Conservation (phyloP, 2,113 vertebrate genomes). For the Seriola aureovittata region DNA sequence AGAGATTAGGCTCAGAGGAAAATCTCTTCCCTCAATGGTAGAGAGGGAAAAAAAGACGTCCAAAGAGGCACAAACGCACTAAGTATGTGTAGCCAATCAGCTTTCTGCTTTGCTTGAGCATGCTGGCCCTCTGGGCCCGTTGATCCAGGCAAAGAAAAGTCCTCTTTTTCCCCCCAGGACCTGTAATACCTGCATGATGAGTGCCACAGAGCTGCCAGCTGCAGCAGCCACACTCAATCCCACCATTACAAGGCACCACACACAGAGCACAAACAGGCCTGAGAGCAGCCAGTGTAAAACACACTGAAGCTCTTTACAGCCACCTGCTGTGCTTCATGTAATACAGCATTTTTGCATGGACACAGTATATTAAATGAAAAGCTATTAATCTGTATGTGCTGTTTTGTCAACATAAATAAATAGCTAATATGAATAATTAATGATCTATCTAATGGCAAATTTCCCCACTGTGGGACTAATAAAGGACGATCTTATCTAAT, state of each 20-base stretch:
- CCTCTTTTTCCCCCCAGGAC: slow-evolving; percentile 48
- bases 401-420: background rate
- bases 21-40: slow-evolving; percentile 65
- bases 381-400: background rate
- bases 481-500: too few relatives aligned
- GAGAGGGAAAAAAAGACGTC: slow-evolving; percentile 20
- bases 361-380: background rate
- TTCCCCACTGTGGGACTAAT: too few relatives aligned
- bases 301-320: slow-evolving; percentile 78
- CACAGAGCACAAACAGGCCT: slow-evolving; percentile 38
- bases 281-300: slow-evolving; percentile 23
- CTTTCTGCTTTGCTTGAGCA: slow-evolving; percentile 71
- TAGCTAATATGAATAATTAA: background rate
- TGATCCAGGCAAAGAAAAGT: slow-evolving; percentile 72
- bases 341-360: slow-evolving; percentile 54
- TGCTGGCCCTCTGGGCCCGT: slow-evolving; percentile 65
- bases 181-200: slow-evolving; percentile 81
- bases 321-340: slow-evolving; percentile 77
- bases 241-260: slow-evolving; percentile 42
- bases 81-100: slow-evolving; percentile 82
- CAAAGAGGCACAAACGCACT: slow-evolving; percentile 66
- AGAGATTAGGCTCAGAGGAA: slow-evolving; percentile 74
- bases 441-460: background rate
- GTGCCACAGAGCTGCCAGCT: slow-evolving; percentile 51
- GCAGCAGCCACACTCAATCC: slow-evolving; percentile 57